Conservation (phyloP, 2,113 vertebrate species). For the Scolopax mira region DNA sequence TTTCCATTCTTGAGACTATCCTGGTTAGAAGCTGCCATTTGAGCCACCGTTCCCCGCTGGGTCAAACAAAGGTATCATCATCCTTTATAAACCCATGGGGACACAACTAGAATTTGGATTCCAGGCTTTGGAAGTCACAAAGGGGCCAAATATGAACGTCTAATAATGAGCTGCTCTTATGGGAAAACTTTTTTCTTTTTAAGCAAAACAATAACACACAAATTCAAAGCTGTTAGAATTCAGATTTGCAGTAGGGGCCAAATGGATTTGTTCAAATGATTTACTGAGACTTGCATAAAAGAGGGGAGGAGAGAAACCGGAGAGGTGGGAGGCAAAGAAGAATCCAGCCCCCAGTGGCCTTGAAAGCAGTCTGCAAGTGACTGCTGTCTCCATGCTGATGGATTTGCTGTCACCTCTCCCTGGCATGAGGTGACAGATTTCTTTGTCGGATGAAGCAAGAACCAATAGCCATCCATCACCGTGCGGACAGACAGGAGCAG, state of each 20-base stretch:
- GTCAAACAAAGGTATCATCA: neutral
- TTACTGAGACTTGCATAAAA: neutral
- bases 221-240: neutral
- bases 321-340: neutral
- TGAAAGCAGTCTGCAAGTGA: constrained; percentile 51
- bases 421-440: constrained; percentile 68
- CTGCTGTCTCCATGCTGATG: constrained; percentile 63
- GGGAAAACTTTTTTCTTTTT: neutral
- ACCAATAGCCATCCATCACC: constrained; percentile 69
- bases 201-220: neutral
- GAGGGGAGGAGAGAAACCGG: neutral
- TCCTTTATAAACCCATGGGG: neutral
- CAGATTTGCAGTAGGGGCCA: neutral
- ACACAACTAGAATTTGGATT: neutral
- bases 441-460: constrained; percentile 47
- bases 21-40: neutral
- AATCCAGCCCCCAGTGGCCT: constrained; percentile 53
- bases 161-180: neutral
- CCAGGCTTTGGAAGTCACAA: neutral
- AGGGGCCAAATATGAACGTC: neutral
- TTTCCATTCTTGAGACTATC: neutral
- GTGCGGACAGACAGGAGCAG: constrained; percentile 5
- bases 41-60: neutral
- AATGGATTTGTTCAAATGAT: neutral
- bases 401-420: constrained; percentile 70